Evolutionary conservation across 2,888 invertebrate genomes (phyloP), one percentile per base, ranked within the genome.

Genomic region (Sphaerophoria taeniata): DNA sequence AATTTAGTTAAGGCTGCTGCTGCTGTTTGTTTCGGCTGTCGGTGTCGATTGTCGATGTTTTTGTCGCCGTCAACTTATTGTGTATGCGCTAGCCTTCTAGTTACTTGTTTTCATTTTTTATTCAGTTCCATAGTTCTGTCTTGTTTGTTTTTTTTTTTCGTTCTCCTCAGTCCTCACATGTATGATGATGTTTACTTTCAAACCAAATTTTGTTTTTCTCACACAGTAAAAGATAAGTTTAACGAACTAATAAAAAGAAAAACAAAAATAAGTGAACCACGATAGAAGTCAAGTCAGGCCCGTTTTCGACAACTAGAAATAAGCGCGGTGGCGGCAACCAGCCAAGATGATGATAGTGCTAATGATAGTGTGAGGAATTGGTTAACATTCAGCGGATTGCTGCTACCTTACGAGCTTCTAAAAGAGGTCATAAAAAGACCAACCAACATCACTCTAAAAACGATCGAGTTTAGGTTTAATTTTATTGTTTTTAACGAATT

Each of bases 161-260:
- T 24, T 43, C 43, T 16, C 31, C 45, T 49, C 24, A 24, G n/a
- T n/a, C n/a, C n/a, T 24, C 71, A n/a, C n/a, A n/a, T 65, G 67
- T 65, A 11, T 14, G n/a, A 34, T 65, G 14, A 12, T 58, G n/a
- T 61, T 16, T 65, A 56, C 12, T 43, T 58, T 24, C 47, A 53
- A 31, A n/a, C 5, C 53, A 36, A 49, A 16, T 31, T 73, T 67
- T 31, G 51, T 53, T 73, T 53, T 55, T 65, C 47, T 74, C 65
- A 73, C 56, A 65, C 36, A 51, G 24, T 39, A 60, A 67, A 76
- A 55, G 56, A 76, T 49, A 77, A 73, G 82, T 78, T 83, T 69
- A 78, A 83, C 51, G 78, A 78, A 73, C 82, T 78, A 77, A 82
- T 82, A 77, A 82, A 81, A 82, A 33, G 24, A 39, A 7, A 39